These are phyloP conservation scores for Oncorhynchus clarkii DNA, from an alignment of 2,113 vertebrate species.

Conservation along the genomic window DNA sequence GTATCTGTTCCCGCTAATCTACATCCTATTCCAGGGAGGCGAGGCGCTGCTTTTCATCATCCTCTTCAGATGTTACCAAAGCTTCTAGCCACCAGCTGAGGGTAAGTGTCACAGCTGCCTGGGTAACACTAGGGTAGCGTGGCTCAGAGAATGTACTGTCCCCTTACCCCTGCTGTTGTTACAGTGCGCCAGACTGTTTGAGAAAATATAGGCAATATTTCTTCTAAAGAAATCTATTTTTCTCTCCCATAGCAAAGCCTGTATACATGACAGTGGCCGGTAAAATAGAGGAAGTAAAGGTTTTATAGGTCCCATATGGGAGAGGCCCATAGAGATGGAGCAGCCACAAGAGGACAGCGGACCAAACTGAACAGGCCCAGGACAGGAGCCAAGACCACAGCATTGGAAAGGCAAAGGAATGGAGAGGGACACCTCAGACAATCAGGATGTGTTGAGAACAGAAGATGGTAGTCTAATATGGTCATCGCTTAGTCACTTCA, in stretches of 20 bases:
- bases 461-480: background rate
- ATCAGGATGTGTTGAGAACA: background rate
- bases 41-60: conserved; percentile 77
- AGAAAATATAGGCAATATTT: background rate
- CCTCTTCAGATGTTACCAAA: conserved; percentile 71
- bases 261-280: background rate
- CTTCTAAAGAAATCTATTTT: background rate
- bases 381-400: background rate
- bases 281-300: conserved; percentile 28
- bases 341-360: background rate
- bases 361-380: background rate
- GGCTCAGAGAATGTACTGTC: background rate
- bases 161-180: too few species aligned
- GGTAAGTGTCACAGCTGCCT: conserved; percentile 58
- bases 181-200: background rate
- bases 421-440: background rate
- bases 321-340: background rate
- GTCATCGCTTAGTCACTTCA: background rate
- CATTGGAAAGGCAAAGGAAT: background rate
- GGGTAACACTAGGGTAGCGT: conserved; percentile 8
- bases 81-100: conserved; percentile 48
- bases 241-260: conserved; percentile 37
- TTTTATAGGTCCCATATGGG: background rate
- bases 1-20: conserved; percentile 83
- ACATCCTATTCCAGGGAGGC: conserved; percentile 74